Evolutionary conservation across 2,888 invertebrate genomes (phyloP), one percentile per base, ranked within the genome.

Genomic region (Oxycera nigricornis): DNA sequence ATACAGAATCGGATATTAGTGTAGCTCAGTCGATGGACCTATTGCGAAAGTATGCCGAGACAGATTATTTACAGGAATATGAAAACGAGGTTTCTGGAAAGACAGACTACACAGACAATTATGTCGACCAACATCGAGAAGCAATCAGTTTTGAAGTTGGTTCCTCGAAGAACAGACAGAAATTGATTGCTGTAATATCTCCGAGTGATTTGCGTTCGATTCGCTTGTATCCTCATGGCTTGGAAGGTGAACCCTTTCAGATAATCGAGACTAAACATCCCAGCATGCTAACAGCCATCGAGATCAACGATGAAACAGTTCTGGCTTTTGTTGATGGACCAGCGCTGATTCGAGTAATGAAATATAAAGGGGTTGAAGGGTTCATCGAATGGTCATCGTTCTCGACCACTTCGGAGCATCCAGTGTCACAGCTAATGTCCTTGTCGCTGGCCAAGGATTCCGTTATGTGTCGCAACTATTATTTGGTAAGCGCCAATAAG

Each of bases 211-310:
- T 82, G 41, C 85, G 86, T 78, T 81, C 83, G 39, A 83, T 88
- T 26, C 79, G 86, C 84, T 83, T 88, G 70, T 88, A 87, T 78
- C 82, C 85, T 76, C 85, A 88, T 79, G 80, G 84, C 1, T 78
- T 82, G 4, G 81, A 81, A 14, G 87, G 86, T 1, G 84, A 83
- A 61, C 78, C 89, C 20, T 86, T 87, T 77, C 89, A 90, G 77
- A 86, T 86, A 65, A 83, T 90, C 72, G 78, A 83, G 3, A 83
- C 87, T 0, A 82, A 83, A 3, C 86, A 84, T 75, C 89, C 90
- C 2, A 84, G 85, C 17, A 86, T 86, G 1, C 80, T 90, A 28
- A 79, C 80, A 0, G 75, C 81, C 0, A 2, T 84, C 17, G 81
- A 83, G n/a, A 78, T 86, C 20, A 82, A 85, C 61, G 87, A 87